Conservation (phyloP, 1,140 invertebrate species). For the Sminthurinus signatus region DNA sequence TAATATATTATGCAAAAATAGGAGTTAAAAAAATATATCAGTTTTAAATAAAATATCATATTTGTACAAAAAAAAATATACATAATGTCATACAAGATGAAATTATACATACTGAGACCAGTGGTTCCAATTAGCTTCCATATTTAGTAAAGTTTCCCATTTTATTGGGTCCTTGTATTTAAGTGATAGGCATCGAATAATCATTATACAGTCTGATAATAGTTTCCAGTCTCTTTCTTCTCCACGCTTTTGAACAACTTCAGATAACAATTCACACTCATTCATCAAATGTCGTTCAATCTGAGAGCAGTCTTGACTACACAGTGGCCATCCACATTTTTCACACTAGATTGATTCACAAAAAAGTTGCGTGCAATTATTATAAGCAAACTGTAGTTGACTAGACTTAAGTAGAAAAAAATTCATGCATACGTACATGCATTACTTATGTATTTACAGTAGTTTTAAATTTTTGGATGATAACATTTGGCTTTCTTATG, state of each 20-base stretch:
- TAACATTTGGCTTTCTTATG: too few species aligned
- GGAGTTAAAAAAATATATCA: not conserved
- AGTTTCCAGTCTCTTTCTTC: slow-evolving; percentile 14
- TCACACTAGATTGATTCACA: slow-evolving; percentile 34
- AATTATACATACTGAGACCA: slow-evolving; percentile 22
- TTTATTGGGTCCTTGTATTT: slow-evolving; percentile 37
- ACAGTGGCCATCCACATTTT: slow-evolving; percentile 41
- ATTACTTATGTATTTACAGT: too few species aligned
- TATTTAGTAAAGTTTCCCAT: slow-evolving; percentile 25
- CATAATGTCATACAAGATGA: too few species aligned
- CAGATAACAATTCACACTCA: slow-evolving; percentile 24
- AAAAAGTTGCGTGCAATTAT: not conserved
- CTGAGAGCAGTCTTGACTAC: slow-evolving; percentile 27
- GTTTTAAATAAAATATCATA: not conserved
- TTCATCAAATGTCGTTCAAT: slow-evolving; percentile 13
- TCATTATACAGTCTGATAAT: slow-evolving; percentile 30
- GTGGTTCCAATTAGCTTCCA: slow-evolving; percentile 34
- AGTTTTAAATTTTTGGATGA: too few species aligned
- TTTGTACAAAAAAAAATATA: too few species aligned
- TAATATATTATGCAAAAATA: not conserved
- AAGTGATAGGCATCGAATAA: slow-evolving; percentile 41
- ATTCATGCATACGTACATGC: too few species aligned
- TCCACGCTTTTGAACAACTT: too few species aligned
- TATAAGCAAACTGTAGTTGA: too few species aligned
- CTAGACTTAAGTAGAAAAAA: too few species aligned